Conservation (phyloP, 2,113 vertebrate species). For the Nematolebias whitei region DNA sequence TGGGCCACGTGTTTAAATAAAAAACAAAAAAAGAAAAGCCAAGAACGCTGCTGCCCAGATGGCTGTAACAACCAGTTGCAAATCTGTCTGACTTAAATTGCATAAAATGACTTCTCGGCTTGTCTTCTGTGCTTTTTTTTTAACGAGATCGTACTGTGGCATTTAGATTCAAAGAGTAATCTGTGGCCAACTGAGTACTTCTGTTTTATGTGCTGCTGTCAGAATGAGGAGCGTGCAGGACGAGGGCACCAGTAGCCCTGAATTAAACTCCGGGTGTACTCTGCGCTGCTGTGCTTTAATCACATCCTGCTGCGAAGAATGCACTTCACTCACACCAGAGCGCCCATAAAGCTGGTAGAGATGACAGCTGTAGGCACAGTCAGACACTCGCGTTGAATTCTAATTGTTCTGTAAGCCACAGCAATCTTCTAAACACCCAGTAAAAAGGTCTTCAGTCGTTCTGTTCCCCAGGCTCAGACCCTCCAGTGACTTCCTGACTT, state of each 20-base stretch:
- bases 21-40: constrained; percentile 20
- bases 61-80: constrained; percentile 59
- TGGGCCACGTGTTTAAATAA: constrained; percentile 26
- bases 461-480: constrained; percentile 32
- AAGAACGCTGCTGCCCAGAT: constrained; percentile 55
- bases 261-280: constrained; percentile 17
- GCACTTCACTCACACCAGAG: constrained; percentile 13
- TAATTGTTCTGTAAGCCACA: constrained; percentile 22
- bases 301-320: constrained; percentile 52
- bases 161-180: constrained; percentile 31
- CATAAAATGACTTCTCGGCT: constrained; percentile 25
- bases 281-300: constrained; percentile 40
- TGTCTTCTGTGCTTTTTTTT: constrained; percentile 27
- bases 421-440: constrained; percentile 32
- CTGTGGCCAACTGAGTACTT: constrained; percentile 45
- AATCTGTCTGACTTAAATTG: constrained; percentile 61
- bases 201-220: constrained; percentile 38
- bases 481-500: constrained; percentile 56
- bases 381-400: constrained; percentile 29
- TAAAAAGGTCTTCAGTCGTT: constrained; percentile 22
- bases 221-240: constrained; percentile 18
- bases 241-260: constrained; percentile 9
- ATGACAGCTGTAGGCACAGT: constrained; percentile 25
- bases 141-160: constrained; percentile 36
- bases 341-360: constrained; percentile 26